These are phyloP conservation scores for Ennomos fuscantarius DNA, from an alignment of 2,888 invertebrate species.

Conservation along the genomic window DNA sequence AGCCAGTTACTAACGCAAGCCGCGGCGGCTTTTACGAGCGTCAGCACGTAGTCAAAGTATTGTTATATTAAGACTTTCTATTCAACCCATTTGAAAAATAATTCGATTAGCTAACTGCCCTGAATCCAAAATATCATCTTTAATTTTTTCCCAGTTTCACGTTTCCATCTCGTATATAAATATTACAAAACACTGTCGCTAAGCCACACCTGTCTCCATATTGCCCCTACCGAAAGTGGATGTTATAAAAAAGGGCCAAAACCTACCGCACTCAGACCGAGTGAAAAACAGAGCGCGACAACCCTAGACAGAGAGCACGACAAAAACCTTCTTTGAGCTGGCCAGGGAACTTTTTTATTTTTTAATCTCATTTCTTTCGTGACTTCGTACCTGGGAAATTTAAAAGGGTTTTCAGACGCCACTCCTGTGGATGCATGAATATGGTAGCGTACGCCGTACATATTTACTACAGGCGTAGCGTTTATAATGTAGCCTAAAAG, in stretches of 20 bases:
- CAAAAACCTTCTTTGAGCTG: constrained; percentile 33
- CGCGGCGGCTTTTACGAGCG: too few relatives aligned
- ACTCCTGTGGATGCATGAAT: constrained; percentile 29
- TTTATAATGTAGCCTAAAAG: too few relatives aligned
- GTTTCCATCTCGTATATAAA: neutral
- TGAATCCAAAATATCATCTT: too few relatives aligned
- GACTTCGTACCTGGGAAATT: constrained; percentile 31
- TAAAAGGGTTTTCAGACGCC: constrained; percentile 34
- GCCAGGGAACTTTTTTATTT: constrained; percentile 32
- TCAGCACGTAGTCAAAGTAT: too few relatives aligned
- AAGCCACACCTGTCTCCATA: neutral
- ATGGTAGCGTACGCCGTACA: neutral
- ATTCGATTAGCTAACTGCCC: too few relatives aligned
- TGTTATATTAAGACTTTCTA: too few relatives aligned
- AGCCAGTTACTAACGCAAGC: too few relatives aligned
- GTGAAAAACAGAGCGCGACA: constrained; percentile 32
- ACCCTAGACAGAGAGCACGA: constrained; percentile 21
- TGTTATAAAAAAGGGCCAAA: constrained; percentile 29
- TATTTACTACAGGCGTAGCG: neutral
- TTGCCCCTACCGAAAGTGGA: constrained; percentile 3
- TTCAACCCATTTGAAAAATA: too few relatives aligned
- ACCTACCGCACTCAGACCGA: constrained; percentile 33
- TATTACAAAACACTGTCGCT: neutral
- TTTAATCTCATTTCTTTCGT: constrained; percentile 26
- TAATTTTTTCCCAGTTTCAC: too few relatives aligned